Evolutionary conservation across 1,140 invertebrate genomes (phyloP), one percentile per base, ranked within the genome.

Genomic region (Drosophila jambulina): DNA sequence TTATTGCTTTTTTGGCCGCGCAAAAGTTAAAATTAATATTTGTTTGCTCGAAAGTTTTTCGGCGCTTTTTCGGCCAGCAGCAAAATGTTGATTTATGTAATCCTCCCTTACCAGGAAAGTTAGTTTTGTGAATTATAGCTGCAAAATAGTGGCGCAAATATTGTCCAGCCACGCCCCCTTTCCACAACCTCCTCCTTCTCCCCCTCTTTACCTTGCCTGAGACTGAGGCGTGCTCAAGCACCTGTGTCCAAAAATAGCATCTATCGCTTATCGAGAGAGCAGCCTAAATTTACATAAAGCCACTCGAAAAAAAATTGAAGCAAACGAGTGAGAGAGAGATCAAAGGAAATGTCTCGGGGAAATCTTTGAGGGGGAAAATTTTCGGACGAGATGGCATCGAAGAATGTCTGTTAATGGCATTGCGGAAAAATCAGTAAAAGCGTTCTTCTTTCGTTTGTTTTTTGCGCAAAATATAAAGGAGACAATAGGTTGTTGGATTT

Each of bases 21-120:
- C 56, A 74, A 84, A 88, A 88, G 84, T 88, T 88, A 68, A 88
- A 90, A 88, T 88, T 88, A 90, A 88, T 88, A 88, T 90, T 88
- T 88, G 84, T 88, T 88, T 90, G 84, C 77, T 79, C 67, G 76
- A 84, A 88, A 84, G 57, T 88, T 88, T 79, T 45, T 61, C 51
- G 74, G 23, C 68, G 54, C 68, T 72, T 72, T 72, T 72, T 74
- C 56, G 70, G 70, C 45, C 68, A 72, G 54, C 72, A 78, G 82
- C 53, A 90, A 84, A 90, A 76, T 88, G 72, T 88, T 90, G 84
- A 88, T 88, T 88, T 88, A 88, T 88, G 84, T 90, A 78, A 84
- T 78, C 68, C 63, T 40, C 34, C 51, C 12, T 19, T 25, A 23
- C 19, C 29, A 36, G 23, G 63, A 80, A 87, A 87, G 84, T 87